A percentile compares a stretch with the other conserved stretches of the same genome.
These are phyloP conservation scores for Coendou prehensilis DNA, from an alignment of 2,797 vertebrate species.

Conservation along the genomic window DNA sequence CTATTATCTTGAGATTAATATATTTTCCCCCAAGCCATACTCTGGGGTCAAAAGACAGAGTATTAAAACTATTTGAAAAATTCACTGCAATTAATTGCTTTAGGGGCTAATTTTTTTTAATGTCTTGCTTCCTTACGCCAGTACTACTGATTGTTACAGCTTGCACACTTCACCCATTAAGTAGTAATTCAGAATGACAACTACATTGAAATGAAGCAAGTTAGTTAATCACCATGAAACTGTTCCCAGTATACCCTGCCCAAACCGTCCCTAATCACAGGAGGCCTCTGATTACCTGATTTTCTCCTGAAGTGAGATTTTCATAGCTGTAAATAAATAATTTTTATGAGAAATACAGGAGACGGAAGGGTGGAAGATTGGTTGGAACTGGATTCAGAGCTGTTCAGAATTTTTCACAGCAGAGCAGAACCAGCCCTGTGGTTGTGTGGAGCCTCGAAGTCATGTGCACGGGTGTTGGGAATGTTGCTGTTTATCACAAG, in stretches of 20 bases:
- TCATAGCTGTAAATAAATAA: slow-evolving; percentile 67
- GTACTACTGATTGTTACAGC: slow-evolving; percentile 62
- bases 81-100: slow-evolving; percentile 84
- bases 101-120: slow-evolving; percentile 84
- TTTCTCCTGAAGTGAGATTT: slow-evolving; percentile 72
- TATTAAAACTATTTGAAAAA: slow-evolving; percentile 83
- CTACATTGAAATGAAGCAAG: slow-evolving; percentile 79
- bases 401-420: not conserved
- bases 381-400: not conserved
- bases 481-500: not conserved
- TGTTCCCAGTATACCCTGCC: slow-evolving; percentile 80
- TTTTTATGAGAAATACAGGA: slow-evolving; percentile 73
- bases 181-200: slow-evolving; percentile 85
- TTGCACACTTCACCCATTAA: slow-evolving; percentile 84
- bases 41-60: slow-evolving; percentile 76
- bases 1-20: slow-evolving; percentile 83
- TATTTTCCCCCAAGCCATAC: slow-evolving; percentile 79
- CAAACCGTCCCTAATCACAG: slow-evolving; percentile 75
- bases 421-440: no score
- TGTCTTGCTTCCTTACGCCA: slow-evolving; percentile 70
- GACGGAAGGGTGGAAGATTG: slow-evolving; percentile 52
- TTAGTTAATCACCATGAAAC: slow-evolving; percentile 86
- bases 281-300: slow-evolving; percentile 77
- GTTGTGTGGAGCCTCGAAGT: no score
- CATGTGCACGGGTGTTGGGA: fast-evolving